phyloP scores from a whole-genome alignment of 2,888 invertebrate genomes.

The Cyrtodaria siliqua region DNA sequence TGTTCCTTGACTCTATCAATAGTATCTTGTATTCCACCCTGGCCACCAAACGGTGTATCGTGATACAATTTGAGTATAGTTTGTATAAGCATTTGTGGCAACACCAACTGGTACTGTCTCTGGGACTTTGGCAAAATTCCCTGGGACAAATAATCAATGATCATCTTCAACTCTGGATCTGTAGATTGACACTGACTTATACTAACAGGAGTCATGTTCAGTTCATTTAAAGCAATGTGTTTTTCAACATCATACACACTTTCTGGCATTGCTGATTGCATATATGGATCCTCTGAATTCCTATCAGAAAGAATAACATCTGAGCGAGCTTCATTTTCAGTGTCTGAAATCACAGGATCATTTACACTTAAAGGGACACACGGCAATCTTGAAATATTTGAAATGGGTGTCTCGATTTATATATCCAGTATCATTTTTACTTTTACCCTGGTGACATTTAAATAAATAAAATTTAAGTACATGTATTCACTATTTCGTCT shows the following conservation, averaged over 20 bases:
- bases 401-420: too few relatives aligned
- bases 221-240: neutral
- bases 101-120: slow-evolving; percentile 33
- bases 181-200: slow-evolving; percentile 21
- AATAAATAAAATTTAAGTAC: too few relatives aligned
- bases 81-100: slow-evolving; percentile 24
- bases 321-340: too few relatives aligned
- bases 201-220: slow-evolving; percentile 21
- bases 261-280: too few relatives aligned
- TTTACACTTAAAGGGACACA: too few relatives aligned
- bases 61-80: slow-evolving; percentile 32
- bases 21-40: slow-evolving; percentile 55
- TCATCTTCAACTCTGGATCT: slow-evolving; percentile 30
- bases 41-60: slow-evolving; percentile 34
- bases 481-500: too few relatives aligned
- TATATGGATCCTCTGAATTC: too few relatives aligned
- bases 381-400: too few relatives aligned
- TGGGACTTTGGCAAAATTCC: slow-evolving; percentile 31
- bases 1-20: slow-evolving; percentile 38
- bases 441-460: too few relatives aligned
- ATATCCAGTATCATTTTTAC: too few relatives aligned
- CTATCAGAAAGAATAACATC: too few relatives aligned
- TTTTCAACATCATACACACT: neutral
- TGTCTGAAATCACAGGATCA: too few relatives aligned
- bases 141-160: slow-evolving; percentile 28